Percentiles rank a stretch among this genome's conserved stretches.
Conservation (phyloP, 2,888 invertebrate species). For the Drymonia ruficornis region DNA sequence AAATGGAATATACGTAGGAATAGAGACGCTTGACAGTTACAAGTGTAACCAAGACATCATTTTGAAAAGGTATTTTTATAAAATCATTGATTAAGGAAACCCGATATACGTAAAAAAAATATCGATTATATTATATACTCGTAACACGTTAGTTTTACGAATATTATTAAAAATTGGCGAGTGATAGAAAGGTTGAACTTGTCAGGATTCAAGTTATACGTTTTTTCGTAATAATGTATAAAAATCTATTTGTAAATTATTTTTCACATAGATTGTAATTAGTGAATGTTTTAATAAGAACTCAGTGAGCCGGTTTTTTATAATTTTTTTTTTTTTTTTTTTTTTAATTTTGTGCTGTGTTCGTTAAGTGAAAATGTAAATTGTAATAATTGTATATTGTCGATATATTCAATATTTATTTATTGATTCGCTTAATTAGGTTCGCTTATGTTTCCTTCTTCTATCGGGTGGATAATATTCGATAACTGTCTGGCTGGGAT, state of each 20-base stretch:
- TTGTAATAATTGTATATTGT: slow-evolving; percentile 83
- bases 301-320: slow-evolving; percentile 74
- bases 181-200: slow-evolving; percentile 62
- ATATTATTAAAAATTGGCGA: slow-evolving; percentile 62
- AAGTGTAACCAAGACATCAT: slow-evolving; percentile 54
- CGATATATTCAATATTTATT: slow-evolving; percentile 82
- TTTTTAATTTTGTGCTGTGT: slow-evolving; percentile 79
- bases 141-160: slow-evolving; percentile 75
- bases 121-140: slow-evolving; percentile 76
- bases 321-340: slow-evolving; percentile 60
- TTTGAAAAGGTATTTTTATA: slow-evolving; percentile 81
- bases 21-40: slow-evolving; percentile 43
- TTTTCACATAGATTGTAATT: slow-evolving; percentile 77
- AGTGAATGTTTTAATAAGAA: slow-evolving; percentile 73
- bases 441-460: slow-evolving; percentile 58
- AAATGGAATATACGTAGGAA: slow-evolving; percentile 42
- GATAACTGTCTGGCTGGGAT: slow-evolving; percentile 77
- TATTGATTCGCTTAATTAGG: slow-evolving; percentile 80
- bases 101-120: slow-evolving; percentile 81
- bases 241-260: slow-evolving; percentile 77
- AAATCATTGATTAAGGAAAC: slow-evolving; percentile 80
- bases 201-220: slow-evolving; percentile 81
- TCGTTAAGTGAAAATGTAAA: slow-evolving; percentile 81
- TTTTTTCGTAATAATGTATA: slow-evolving; percentile 77
- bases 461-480: slow-evolving; percentile 60